These are phyloP conservation scores for Hoplodrina ambigua DNA, from an alignment of 2,888 invertebrate genomes.

Conservation along the genomic window DNA sequence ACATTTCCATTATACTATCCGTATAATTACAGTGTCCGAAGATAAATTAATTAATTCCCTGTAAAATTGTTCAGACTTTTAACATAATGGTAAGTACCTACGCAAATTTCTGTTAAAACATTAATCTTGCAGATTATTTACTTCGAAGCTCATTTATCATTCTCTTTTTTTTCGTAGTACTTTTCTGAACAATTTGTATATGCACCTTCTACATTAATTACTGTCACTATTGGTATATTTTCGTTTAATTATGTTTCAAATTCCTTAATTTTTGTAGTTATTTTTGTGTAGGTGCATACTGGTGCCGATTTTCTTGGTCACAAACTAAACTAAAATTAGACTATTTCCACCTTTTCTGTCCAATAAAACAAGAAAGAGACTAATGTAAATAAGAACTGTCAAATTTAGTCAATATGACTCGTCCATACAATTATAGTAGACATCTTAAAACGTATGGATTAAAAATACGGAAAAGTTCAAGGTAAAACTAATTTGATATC, in stretches of 20 bases:
- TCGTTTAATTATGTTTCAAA: constrained; percentile 4
- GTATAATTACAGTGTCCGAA: constrained; percentile 3
- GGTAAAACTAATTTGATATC: too few species aligned
- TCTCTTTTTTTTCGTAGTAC: constrained; percentile 3
- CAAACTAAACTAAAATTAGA: too few species aligned
- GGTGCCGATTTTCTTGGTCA: too few species aligned
- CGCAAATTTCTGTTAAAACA: constrained; percentile 25
- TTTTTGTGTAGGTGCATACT: not conserved
- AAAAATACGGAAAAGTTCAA: too few species aligned
- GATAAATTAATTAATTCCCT: constrained; percentile 7
- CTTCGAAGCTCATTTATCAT: constrained; percentile 35
- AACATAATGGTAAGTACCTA: constrained; percentile 4
- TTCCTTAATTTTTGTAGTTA: not conserved
- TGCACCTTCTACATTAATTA: constrained; percentile 25
- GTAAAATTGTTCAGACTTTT: constrained; percentile 7
- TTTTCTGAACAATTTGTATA: constrained; percentile 8
- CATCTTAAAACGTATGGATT: too few species aligned
- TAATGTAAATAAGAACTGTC: too few species aligned
- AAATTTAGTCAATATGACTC: too few species aligned
- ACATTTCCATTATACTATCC: not conserved
- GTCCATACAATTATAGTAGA: too few species aligned
- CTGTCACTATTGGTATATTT: constrained; percentile 19
- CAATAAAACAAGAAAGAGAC: too few species aligned
- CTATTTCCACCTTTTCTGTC: too few species aligned
- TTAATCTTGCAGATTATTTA: constrained; percentile 49